Percentiles rank a stretch among this genome's conserved stretches.
Evolutionary conservation across 2,797 vertebrate species (phyloP).

Genomic region (Liasis olivaceus): DNA sequence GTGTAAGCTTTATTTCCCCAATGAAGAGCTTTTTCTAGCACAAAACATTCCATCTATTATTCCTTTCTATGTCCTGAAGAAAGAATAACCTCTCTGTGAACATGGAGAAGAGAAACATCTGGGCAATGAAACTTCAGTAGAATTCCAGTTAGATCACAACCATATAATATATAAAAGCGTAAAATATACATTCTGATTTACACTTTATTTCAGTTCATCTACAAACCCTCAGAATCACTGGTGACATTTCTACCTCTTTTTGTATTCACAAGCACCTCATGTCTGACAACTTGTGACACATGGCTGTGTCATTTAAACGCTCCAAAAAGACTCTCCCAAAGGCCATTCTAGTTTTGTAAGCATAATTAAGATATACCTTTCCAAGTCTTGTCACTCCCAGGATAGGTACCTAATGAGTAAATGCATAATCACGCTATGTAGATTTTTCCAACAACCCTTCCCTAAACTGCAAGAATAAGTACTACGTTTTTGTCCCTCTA

Average conservation of each 20-base stretch:
- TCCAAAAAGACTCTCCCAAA: constrained; percentile 29
- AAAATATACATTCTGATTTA: neutral
- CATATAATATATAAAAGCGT: neutral
- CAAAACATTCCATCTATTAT: neutral
- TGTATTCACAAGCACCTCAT: constrained; percentile 29
- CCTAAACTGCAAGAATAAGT: constrained; percentile 1
- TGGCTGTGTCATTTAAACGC: constrained; percentile 12
- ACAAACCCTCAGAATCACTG: neutral
- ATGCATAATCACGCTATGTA: neutral
- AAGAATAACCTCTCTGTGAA: neutral
- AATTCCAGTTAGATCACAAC: neutral
- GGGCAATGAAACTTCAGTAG: neutral
- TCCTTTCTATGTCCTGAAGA: neutral
- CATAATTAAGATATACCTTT: constrained; percentile 18
- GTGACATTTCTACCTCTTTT: neutral
- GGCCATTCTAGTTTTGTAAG: neutral
- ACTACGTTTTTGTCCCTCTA: neutral
- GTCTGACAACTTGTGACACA: neutral
- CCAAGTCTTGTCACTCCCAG: neutral
- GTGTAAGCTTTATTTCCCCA: neutral
- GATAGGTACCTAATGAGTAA: neutral
- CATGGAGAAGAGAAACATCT: neutral
- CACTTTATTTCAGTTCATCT: neutral
- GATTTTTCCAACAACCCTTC: neutral
- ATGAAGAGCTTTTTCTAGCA: neutral